phyloP scores from a whole-genome alignment of 1,140 invertebrate genomes.

The Pseudomyrmex pallidus region DNA sequence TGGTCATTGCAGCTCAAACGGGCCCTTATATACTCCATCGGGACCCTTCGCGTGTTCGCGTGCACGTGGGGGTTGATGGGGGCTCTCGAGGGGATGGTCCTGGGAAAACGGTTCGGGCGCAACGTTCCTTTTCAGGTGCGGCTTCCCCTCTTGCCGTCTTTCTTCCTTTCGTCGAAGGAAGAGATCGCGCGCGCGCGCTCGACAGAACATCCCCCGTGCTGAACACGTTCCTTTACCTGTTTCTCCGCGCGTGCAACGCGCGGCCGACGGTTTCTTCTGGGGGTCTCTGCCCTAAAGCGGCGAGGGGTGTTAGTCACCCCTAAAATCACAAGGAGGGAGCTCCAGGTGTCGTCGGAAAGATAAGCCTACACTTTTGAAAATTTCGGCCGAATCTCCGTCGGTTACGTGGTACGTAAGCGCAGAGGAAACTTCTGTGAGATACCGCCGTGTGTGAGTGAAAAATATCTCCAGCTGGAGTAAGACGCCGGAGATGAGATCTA shows the following conservation, averaged over 20 bases:
- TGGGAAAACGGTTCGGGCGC: slow-evolving; percentile 41
- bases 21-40: slow-evolving; percentile 48
- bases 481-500: slow-evolving; percentile 7
- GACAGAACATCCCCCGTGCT: not conserved
- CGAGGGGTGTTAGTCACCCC: slow-evolving; percentile 20
- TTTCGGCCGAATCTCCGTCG: not conserved
- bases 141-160: slow-evolving; percentile 4
- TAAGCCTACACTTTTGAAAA: slow-evolving; percentile 6
- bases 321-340: slow-evolving; percentile 16
- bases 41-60: slow-evolving; percentile 12
- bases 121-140: slow-evolving; percentile 33
- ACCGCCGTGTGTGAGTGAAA: slow-evolving; percentile 1
- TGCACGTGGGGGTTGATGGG: slow-evolving; percentile 16
- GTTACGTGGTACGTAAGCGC: too few relatives aligned
- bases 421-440: not conserved
- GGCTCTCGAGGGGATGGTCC: slow-evolving; percentile 17
- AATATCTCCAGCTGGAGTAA: slow-evolving; percentile 6
- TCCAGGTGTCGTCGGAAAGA: slow-evolving; percentile 29
- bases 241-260: not conserved
- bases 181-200: slow-evolving; percentile 8
- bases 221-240: slow-evolving; percentile 49
- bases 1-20: slow-evolving; percentile 7
- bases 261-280: slow-evolving; percentile 18
- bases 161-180: not conserved
- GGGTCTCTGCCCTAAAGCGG: not conserved